A percentile compares a stretch with the other conserved stretches of the same genome.
phyloP scores from a whole-genome alignment of 2,797 vertebrate genomes.

The Amblyraja radiata region DNA sequence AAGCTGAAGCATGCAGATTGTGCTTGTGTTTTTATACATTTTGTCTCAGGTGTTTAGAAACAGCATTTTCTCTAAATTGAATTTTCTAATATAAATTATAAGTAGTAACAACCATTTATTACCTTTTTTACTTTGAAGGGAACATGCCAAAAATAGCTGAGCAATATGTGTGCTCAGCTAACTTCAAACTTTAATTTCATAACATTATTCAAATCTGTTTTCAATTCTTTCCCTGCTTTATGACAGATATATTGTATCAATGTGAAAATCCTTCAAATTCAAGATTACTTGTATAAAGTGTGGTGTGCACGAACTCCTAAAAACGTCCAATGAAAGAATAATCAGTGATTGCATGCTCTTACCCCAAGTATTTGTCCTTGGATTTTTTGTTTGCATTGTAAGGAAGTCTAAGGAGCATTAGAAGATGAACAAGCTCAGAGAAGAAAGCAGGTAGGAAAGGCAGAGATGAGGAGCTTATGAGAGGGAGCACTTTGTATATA shows the following conservation, averaged over 20 bases:
- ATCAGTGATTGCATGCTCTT: no score
- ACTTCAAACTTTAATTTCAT: not conserved
- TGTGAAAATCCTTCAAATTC: not conserved
- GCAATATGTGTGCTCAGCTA: not conserved
- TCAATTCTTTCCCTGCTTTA: not conserved
- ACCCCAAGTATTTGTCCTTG: no score
- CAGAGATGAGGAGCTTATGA: no score
- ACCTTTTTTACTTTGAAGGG: not conserved
- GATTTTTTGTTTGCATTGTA: not conserved
- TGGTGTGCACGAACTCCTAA: no score
- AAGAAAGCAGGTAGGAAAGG: not conserved
- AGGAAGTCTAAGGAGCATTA: not conserved
- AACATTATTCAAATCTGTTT: not conserved
- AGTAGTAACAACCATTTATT: not conserved
- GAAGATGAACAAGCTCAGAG: not conserved
- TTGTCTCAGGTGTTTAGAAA: not conserved
- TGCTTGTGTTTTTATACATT: not conserved
- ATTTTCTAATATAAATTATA: conserved; percentile 20
- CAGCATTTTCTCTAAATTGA: not conserved
- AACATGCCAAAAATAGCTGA: not conserved
- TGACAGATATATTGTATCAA: not conserved
- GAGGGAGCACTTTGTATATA: not conserved
- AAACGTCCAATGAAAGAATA: no score
- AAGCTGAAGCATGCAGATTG: not conserved
- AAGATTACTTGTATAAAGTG: not conserved